Base-by-base conservation (phyloP, 2,888 invertebrate species). In the Pandemis corylana region DNA sequence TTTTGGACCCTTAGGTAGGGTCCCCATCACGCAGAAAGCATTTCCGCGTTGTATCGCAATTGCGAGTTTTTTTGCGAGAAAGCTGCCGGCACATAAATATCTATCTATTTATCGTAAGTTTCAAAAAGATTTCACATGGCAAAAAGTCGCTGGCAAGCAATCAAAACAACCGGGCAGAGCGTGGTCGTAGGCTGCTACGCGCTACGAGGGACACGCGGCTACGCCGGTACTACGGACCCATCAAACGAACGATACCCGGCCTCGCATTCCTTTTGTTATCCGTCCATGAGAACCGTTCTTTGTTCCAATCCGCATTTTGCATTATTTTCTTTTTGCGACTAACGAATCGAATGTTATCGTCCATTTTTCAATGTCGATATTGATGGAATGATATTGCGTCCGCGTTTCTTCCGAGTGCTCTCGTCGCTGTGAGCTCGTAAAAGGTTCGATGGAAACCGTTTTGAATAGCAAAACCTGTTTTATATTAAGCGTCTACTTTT, bases 311-410 rank as follows among this genome's bases (percentile, higher is more conserved):
- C 82, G 87, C 86, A 86, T 90, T 92, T 90, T 89, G 87, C 88
- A 91, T 92, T 90, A 89, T 90, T 91, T 89, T 88, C 84, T 89
- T 93, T 86, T 90, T 90, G 85, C 82, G 84, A 85, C 91, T 91
- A 92, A 91, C 92, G 91, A 93, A 94, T 92, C 86, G 89, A 89
- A 90, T 87, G 89, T 89, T 91, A 83, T 87, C 87, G 85, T 87
- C 87, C 85, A 85, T 86, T 85, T 89, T 89, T 83, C 87, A 85
- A 86, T 85, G 85, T 84, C 84, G 87, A 85, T 85, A 84, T 83
- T 83, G 84, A 84, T 81, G 81, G 76, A 80, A 79, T 81, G 79
- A 82, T 81, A 80, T 82, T 80, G 81, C 79, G 78, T 78, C 81
- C 81, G 78, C n/a, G 66, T 51, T 66, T 66, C 73, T 69, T 69